Evolutionary conservation across 2,113 vertebrate genomes (phyloP).

Genomic region (Apeltes quadracus): DNA sequence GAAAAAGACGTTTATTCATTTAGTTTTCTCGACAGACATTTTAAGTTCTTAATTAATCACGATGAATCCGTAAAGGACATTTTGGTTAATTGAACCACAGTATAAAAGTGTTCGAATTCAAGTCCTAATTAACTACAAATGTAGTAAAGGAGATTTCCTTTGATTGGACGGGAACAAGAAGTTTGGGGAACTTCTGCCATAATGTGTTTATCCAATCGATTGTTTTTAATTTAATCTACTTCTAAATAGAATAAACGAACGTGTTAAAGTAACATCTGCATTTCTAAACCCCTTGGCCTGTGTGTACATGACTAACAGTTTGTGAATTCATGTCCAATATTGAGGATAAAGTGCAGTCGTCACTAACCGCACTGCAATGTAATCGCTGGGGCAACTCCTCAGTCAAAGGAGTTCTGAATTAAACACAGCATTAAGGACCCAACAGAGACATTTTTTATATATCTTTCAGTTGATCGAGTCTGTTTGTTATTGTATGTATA

Average conservation of each 20-base stretch:
- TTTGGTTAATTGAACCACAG: neutral
- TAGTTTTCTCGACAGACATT: neutral
- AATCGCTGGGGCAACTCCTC: neutral
- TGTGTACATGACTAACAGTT: neutral
- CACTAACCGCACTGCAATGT: neutral
- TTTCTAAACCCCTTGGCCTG: neutral
- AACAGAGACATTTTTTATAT: neutral
- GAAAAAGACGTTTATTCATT: neutral
- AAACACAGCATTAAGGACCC: neutral
- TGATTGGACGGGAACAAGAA: neutral
- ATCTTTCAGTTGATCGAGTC: neutral
- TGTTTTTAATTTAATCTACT: neutral
- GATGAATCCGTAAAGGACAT: neutral
- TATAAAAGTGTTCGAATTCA: neutral
- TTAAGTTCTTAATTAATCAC: neutral
- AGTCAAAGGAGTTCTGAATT: too few species aligned
- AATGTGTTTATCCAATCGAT: neutral
- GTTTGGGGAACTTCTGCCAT: neutral
- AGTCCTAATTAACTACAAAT: neutral
- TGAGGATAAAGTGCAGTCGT: neutral
- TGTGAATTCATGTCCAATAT: neutral
- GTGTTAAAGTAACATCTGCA: neutral
- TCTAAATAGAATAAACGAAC: neutral
- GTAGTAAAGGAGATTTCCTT: neutral
- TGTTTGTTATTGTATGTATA: neutral